These are phyloP conservation scores for Apamea anceps DNA, from an alignment of 2,888 invertebrate species.

Conservation along the genomic window DNA sequence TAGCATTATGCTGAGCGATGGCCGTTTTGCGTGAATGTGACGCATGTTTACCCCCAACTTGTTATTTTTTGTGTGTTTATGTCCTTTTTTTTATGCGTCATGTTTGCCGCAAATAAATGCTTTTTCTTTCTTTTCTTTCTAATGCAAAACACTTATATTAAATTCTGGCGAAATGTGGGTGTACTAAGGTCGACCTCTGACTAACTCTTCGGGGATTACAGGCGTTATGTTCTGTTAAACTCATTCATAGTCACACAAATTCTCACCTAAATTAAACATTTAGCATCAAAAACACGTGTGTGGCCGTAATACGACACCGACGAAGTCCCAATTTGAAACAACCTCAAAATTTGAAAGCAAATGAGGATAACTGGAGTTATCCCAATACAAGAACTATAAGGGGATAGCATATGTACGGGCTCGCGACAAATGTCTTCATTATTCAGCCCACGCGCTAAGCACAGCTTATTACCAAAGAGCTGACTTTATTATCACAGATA, in stretches of 20 bases:
- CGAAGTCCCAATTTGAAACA: conserved; percentile 42
- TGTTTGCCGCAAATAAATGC: too few species aligned
- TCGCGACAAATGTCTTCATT: conserved; percentile 85
- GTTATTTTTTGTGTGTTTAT: too few species aligned
- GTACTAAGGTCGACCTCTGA: background rate
- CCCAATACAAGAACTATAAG: conserved; percentile 50
- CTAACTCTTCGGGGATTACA: background rate
- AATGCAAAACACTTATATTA: background rate
- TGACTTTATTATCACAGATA: conserved; percentile 64
- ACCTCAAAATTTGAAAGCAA: conserved; percentile 25
- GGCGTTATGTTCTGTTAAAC: background rate
- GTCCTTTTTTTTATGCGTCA: too few species aligned
- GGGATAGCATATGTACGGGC: conserved; percentile 73
- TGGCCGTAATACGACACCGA: conserved; percentile 43
- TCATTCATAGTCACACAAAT: background rate
- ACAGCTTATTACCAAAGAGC: conserved; percentile 67
- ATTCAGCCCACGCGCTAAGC: conserved; percentile 81
- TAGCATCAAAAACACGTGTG: conserved; percentile 34
- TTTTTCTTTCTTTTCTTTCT: too few species aligned
- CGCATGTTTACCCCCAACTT: too few species aligned
- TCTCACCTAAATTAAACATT: conserved; percentile 8
- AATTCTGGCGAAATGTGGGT: background rate
- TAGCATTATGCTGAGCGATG: too few species aligned
- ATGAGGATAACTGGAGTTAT: conserved; percentile 27
- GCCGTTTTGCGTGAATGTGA: too few species aligned